These are phyloP conservation scores for Acanthurus leucopareius DNA, from an alignment of 2,797 vertebrate species.

Conservation along the genomic window DNA sequence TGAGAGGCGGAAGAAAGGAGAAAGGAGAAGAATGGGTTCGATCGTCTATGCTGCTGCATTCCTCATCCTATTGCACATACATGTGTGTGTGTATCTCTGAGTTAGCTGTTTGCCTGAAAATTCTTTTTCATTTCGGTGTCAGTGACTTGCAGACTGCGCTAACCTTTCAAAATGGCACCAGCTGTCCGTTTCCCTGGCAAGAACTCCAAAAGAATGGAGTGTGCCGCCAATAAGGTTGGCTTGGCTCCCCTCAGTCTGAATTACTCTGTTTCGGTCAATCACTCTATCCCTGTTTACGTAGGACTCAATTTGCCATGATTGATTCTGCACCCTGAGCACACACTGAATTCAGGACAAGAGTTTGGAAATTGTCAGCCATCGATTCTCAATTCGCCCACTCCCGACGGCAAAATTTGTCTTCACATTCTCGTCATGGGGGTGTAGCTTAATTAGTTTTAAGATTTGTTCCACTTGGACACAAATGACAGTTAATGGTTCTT, in stretches of 20 bases:
- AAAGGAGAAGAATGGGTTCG: not conserved
- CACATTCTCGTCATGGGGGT: slow-evolving; percentile 56
- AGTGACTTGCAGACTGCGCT: slow-evolving; percentile 69
- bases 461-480: slow-evolving; percentile 82
- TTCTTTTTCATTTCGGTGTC: slow-evolving; percentile 56
- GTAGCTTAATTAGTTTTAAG: slow-evolving; percentile 80
- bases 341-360: slow-evolving; percentile 67
- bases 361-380: slow-evolving; percentile 76
- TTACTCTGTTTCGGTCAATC: slow-evolving; percentile 72
- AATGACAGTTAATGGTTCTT: slow-evolving; percentile 79
- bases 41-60: slow-evolving; percentile 1
- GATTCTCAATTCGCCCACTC: slow-evolving; percentile 70
- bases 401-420: slow-evolving; percentile 62
- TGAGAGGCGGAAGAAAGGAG: not conserved
- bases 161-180: slow-evolving; percentile 84
- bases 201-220: slow-evolving; percentile 65
- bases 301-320: slow-evolving; percentile 73
- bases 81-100: slow-evolving; percentile 14
- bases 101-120: slow-evolving; percentile 33
- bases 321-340: slow-evolving; percentile 60
- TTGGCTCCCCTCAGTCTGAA: slow-evolving; percentile 60
- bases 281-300: slow-evolving; percentile 65
- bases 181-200: slow-evolving; percentile 77
- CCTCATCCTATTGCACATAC: slow-evolving; percentile 16
- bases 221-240: slow-evolving; percentile 61